Conservation (phyloP, 2,113 vertebrate genomes). For the Pica pica region DNA sequence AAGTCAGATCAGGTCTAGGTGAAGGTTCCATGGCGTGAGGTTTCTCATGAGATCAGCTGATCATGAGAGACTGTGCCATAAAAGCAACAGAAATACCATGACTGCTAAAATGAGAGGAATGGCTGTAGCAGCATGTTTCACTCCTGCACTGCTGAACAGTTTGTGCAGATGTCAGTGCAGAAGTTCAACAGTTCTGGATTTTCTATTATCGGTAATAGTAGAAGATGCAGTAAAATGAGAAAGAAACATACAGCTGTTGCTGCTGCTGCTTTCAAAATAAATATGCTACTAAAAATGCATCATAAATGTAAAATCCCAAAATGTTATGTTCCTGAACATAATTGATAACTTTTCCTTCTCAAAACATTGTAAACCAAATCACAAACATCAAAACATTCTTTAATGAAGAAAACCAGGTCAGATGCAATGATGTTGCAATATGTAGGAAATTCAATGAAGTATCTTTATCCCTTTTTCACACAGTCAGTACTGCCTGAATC, state of each 20-base stretch:
- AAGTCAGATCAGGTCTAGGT: background rate
- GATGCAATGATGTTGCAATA: background rate
- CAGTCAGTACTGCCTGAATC: background rate
- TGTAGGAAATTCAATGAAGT: background rate
- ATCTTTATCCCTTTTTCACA: background rate
- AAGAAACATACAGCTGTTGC: background rate
- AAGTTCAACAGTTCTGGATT: background rate
- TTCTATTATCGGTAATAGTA: background rate
- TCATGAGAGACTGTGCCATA: rapidly evolving
- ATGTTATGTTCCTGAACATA: background rate
- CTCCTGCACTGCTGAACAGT: background rate
- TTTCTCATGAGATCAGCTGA: background rate
- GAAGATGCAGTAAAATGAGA: background rate
- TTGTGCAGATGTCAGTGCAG: background rate
- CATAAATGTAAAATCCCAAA: background rate
- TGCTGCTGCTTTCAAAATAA: background rate
- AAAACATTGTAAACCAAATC: background rate
- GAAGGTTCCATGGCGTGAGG: background rate
- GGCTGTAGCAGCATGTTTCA: background rate
- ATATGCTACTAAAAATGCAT: background rate
- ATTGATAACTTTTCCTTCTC: background rate
- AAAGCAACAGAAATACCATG: background rate
- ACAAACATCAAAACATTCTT: background rate
- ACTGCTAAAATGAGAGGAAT: background rate
- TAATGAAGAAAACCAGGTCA: background rate